Percentiles rank a stretch among this genome's conserved stretches.
phyloP scores from a whole-genome alignment of 2,888 invertebrate species.

The Leptinotarsa haldemani region DNA sequence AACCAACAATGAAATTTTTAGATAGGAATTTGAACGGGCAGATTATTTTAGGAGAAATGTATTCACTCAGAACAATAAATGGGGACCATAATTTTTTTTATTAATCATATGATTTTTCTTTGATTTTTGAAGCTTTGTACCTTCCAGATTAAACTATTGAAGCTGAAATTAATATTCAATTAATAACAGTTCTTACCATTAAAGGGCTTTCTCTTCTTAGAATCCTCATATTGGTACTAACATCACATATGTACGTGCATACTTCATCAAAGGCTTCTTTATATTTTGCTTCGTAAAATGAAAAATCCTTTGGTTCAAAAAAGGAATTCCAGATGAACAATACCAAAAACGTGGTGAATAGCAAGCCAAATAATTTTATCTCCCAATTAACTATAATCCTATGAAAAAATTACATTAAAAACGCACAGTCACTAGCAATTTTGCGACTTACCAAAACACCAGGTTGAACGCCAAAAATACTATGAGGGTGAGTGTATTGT shows the following conservation, averaged over 20 bases:
- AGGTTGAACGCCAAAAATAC: conserved; percentile 61
- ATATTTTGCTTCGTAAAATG: conserved; percentile 47
- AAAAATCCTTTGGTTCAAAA: conserved; percentile 47
- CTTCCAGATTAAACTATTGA: no score
- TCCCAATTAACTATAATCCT: conserved; percentile 63
- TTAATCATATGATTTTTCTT: no score
- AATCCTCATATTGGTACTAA: conserved; percentile 51
- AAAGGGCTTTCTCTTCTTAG: conserved; percentile 62
- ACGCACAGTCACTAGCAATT: neutral
- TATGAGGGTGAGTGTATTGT: conserved; percentile 59
- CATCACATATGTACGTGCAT: conserved; percentile 44
- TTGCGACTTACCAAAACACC: conserved; percentile 63
- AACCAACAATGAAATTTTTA: conserved; percentile 23
- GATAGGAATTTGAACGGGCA: neutral
- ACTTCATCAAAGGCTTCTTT: conserved; percentile 51
- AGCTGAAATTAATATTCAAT: neutral
- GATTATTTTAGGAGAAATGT: neutral
- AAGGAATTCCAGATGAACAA: conserved; percentile 59
- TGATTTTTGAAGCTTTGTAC: no score
- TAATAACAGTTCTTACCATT: conserved; percentile 53
- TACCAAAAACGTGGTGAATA: conserved; percentile 60
- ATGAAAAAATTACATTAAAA: conserved; percentile 42
- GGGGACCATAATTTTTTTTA: no score
- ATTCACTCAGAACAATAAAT: neutral
- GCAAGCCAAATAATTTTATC: conserved; percentile 63